Evolutionary conservation across 2,888 invertebrate genomes (phyloP).

Genomic region (Synergus umbraculus): DNA sequence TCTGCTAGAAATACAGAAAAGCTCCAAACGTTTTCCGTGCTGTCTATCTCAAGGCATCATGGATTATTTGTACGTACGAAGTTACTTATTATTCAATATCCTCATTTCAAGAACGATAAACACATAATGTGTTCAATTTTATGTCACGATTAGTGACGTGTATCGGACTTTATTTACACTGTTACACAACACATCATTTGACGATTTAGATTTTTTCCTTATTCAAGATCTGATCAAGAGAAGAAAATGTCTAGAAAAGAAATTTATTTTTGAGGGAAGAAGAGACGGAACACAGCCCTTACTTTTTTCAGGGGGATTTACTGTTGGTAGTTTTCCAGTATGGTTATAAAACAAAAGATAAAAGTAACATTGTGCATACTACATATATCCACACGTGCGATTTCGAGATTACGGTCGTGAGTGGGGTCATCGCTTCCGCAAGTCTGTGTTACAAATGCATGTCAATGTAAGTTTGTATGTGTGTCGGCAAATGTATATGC

Average conservation of each 20-base stretch:
- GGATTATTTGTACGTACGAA: background rate
- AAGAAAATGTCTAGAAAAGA: no score
- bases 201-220: background rate
- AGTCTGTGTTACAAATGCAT: conserved; percentile 3
- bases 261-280: no score
- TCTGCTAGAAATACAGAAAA: background rate
- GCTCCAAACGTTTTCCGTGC: no score
- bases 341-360: conserved; percentile 38
- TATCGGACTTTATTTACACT: background rate
- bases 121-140: background rate
- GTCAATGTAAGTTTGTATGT: background rate
- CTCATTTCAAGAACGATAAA: background rate
- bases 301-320: background rate
- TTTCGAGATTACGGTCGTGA: conserved; percentile 30
- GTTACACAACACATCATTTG: background rate
- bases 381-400: background rate
- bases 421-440: conserved; percentile 37
- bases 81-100: background rate
- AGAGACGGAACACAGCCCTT: no score
- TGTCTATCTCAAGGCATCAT: background rate
- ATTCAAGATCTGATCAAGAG: background rate
- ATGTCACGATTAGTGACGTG: background rate
- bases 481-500: background rate
- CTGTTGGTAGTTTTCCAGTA: background rate
- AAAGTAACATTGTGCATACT: conserved; percentile 3